Base-by-base conservation (phyloP, 1,140 invertebrate species). In the Drosophila rufa region DNA sequence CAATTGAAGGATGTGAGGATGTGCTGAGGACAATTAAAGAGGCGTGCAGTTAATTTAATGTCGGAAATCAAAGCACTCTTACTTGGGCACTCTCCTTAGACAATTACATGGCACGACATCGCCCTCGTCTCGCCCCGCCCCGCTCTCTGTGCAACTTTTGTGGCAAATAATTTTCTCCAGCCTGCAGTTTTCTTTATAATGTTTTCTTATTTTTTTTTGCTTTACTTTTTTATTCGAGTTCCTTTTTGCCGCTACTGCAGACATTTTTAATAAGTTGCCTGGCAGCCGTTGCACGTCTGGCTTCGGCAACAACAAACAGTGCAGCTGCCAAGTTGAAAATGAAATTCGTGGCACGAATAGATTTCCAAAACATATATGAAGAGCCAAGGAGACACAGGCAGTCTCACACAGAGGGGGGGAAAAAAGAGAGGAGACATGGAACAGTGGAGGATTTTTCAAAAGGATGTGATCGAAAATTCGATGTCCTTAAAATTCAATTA, bases 291-390 rank as follows among this genome's bases (percentile, higher is more conserved):
- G 84, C 84, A 89, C 84, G 80, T 87, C 80, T 75, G 48, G 36
- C 50, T 53, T 58, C 84, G 75, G 64, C 82, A 86, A 82, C 68
- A 80, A 69, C 84, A 87, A 83, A 80, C 77, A 80, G 68, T 83
- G 62, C 84, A 84, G 80, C 80, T 87, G 84, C 84, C 84, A 89
- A 87, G 77, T 80, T 84, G 84, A 84, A 87, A 87, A 87, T 87
- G 84, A 87, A 87, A 87, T 87, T 87, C 80, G 84, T 87, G 84
- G 84, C 84, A 89, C 84, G 85, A 87, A 87, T 87, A 87, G 84
- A 87, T 87, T 89, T 78, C 50, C 65, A 76, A 84, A 83, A 81
- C 85, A 89, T 87, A 84, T 77, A 51, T 79, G 66, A 65, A 75
- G 53, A 85, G 67, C n/a, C 48, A 60, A 38, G 51, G 42, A 46